phyloP scores from a whole-genome alignment of 1,140 invertebrate genomes.

The Lepidurus couesii region DNA sequence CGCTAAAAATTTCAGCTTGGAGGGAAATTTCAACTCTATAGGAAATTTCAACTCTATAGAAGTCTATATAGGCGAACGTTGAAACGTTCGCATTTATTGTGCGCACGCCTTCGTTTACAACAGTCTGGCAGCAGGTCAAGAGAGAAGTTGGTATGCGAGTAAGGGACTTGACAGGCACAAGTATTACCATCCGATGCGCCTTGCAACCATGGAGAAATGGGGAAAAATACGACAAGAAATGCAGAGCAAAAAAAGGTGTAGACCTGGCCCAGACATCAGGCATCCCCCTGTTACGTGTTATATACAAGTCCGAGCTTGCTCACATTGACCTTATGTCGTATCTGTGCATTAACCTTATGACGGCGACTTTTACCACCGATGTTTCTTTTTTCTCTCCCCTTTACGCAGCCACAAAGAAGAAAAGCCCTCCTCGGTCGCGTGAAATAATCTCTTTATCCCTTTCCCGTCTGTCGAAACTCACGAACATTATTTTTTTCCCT shows the following conservation, averaged over 20 bases:
- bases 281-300: neutral
- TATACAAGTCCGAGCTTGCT: neutral
- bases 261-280: slow-evolving; percentile 1
- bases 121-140: no score
- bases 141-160: neutral
- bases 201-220: neutral
- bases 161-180: neutral
- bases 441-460: slow-evolving; percentile 10
- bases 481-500: neutral
- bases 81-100: no score
- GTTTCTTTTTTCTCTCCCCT: neutral
- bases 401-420: neutral
- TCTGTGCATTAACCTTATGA: neutral
- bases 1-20: no score
- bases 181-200: neutral
- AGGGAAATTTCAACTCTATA: no score
- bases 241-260: neutral
- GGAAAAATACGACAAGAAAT: neutral
- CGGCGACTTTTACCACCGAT: slow-evolving; percentile 16
- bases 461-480: neutral
- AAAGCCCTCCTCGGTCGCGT: neutral
- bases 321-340: slow-evolving; percentile 4
- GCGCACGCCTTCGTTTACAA: no score
- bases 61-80: no score
- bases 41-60: no score